Evolutionary conservation across 1,140 invertebrate species (phyloP).

Genomic region (Atta cephalotes): DNA sequence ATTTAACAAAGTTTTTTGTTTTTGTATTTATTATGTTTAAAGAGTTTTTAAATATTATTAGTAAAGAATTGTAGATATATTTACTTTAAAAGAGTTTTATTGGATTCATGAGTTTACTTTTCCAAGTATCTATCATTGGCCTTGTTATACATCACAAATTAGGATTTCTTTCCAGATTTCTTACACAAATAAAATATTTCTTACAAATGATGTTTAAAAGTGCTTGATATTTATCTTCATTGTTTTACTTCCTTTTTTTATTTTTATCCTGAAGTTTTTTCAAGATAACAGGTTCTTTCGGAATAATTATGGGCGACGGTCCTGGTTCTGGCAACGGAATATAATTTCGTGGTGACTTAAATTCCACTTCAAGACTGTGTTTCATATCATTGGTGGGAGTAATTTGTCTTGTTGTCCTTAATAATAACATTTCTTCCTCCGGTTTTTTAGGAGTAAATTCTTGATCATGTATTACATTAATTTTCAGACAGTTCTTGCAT

Average conservation of each 20-base stretch:
- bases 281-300: conserved; percentile 31
- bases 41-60: neutral
- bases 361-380: conserved; percentile 79
- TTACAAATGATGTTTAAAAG: neutral
- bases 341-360: conserved; percentile 81
- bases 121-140: neutral
- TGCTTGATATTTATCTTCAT: conserved; percentile 40
- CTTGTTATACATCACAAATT: conserved; percentile 15
- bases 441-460: conserved; percentile 68
- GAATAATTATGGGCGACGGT: conserved; percentile 72
- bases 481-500: conserved; percentile 70
- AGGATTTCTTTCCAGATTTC: neutral
- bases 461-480: conserved; percentile 74
- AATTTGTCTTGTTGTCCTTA: conserved; percentile 73
- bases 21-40: neutral
- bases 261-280: conserved; percentile 20
- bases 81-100: neutral
- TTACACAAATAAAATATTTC: conserved; percentile 28
- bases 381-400: conserved; percentile 66
- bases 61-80: neutral
- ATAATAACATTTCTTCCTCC: conserved; percentile 76
- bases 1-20: neutral
- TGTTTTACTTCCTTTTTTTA: conserved; percentile 62
- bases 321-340: conserved; percentile 71
- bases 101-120: neutral